Percentiles rank a stretch among this genome's conserved stretches.
These are phyloP conservation scores for Catalaphyllia jardinei DNA, from an alignment of 64 coral and sea anemone species.

Conservation along the genomic window DNA sequence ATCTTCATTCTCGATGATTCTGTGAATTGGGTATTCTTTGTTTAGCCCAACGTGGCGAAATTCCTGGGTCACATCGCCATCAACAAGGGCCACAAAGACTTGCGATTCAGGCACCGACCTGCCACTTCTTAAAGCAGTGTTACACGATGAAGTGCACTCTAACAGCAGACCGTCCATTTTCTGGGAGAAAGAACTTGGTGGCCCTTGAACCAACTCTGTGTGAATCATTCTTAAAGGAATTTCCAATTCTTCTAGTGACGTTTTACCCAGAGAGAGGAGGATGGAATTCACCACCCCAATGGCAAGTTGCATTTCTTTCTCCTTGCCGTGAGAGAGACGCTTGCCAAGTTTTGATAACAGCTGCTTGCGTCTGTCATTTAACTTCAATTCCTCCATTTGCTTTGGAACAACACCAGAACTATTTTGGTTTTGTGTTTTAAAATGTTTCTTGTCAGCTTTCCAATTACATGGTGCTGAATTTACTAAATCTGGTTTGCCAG, in stretches of 20 bases:
- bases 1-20: slow-evolving; percentile 19
- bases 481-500: not conserved
- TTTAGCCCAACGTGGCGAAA: slow-evolving; percentile 42
- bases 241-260: slow-evolving; percentile 14
- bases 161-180: slow-evolving; percentile 29
- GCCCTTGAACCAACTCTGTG: slow-evolving; percentile 37
- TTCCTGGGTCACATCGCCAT: slow-evolving; percentile 50
- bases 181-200: slow-evolving; percentile 29
- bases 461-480: not conserved
- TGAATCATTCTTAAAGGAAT: slow-evolving; percentile 45
- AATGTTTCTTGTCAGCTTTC: not conserved
- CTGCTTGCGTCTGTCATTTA: not conserved
- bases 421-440: not conserved
- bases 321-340: slow-evolving; percentile 57
- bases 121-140: not conserved
- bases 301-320: slow-evolving; percentile 64
- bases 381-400: not conserved
- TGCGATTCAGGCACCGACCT: too few species aligned
- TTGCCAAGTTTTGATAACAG: slow-evolving; percentile 9
- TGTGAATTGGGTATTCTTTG: slow-evolving; percentile 26
- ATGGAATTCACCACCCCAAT: slow-evolving; percentile 41
- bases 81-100: slow-evolving; percentile 14
- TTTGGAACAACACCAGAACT: not conserved
- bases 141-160: not conserved
- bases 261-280: slow-evolving; percentile 7